phyloP scores from a whole-genome alignment of 2,797 vertebrate genomes.

The Natrix natrix region DNA sequence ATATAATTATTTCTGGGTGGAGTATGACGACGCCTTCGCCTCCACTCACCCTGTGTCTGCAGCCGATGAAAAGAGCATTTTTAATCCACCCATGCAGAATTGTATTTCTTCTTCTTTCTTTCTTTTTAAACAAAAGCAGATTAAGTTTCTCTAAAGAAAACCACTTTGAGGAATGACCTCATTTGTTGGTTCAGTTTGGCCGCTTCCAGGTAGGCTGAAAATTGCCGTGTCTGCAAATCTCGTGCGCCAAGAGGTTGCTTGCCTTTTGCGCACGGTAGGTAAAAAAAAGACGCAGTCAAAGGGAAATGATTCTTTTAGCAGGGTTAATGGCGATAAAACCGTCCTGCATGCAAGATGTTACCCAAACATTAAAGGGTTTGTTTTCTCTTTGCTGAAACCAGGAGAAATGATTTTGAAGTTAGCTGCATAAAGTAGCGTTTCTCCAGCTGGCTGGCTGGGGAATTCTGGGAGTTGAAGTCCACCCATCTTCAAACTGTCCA shows the following conservation, averaged over 20 bases:
- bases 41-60: background rate
- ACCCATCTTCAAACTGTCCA: background rate
- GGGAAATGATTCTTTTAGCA: background rate
- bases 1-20: background rate
- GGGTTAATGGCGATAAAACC: background rate
- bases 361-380: background rate
- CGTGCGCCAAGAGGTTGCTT: background rate
- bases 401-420: background rate
- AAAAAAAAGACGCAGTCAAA: background rate
- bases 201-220: background rate
- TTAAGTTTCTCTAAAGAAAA: background rate
- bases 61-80: background rate
- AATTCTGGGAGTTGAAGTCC: background rate
- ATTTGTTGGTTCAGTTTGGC: background rate
- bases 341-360: background rate
- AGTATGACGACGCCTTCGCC: background rate
- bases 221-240: background rate
- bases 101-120: no score
- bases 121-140: background rate
- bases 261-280: background rate
- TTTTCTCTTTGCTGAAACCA: background rate
- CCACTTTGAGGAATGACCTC: background rate
- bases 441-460: background rate
- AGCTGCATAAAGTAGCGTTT: background rate
- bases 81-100: background rate